A percentile compares a stretch with the other conserved stretches of the same genome.
These are phyloP conservation scores for Drosophila acutilabella DNA, from an alignment of 2,888 invertebrate species.

Conservation along the genomic window DNA sequence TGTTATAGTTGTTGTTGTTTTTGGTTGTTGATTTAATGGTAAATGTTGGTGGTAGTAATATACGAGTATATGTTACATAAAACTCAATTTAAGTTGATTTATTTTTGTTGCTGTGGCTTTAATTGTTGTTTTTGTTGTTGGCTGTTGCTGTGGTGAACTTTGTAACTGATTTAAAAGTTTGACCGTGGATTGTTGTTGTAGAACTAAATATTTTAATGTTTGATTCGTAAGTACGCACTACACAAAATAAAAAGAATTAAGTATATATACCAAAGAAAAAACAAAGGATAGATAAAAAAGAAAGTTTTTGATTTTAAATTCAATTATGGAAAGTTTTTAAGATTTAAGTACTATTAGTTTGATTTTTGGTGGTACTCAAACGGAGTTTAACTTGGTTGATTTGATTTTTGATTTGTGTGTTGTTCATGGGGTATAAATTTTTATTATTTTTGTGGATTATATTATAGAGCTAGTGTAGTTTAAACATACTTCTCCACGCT, in stretches of 20 bases:
- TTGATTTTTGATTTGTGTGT: conserved; percentile 24
- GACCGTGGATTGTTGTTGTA: conserved; percentile 38
- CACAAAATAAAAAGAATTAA: conserved; percentile 56
- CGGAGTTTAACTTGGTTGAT: conserved; percentile 43
- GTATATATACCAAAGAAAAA: conserved; percentile 24
- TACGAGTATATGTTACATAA: conserved; percentile 19
- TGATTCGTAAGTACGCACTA: conserved; percentile 44
- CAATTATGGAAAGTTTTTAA: conserved; percentile 10
- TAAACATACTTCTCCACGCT: conserved; percentile 80
- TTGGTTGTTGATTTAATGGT: conserved; percentile 27
- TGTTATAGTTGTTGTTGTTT: conserved; percentile 28
- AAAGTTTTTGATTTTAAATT: conserved; percentile 9
- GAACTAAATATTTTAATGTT: conserved; percentile 42
- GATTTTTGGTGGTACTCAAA: conserved; percentile 42
- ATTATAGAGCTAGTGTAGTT: conserved; percentile 68
- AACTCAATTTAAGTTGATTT: conserved; percentile 31
- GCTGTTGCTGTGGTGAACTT: conserved; percentile 21
- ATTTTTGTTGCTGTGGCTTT: conserved; percentile 25
- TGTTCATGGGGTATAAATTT: conserved; percentile 41
- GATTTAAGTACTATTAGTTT: conserved; percentile 38
- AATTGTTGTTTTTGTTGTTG: conserved; percentile 22
- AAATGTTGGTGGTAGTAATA: conserved; percentile 36
- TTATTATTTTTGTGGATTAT: conserved; percentile 35
- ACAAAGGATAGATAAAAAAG: conserved; percentile 36
- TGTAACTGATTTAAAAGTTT: conserved; percentile 33